Evolutionary conservation across 2,113 vertebrate genomes (phyloP), one percentile per base, ranked within the genome.

Genomic region (Halcyon senegalensis): DNA sequence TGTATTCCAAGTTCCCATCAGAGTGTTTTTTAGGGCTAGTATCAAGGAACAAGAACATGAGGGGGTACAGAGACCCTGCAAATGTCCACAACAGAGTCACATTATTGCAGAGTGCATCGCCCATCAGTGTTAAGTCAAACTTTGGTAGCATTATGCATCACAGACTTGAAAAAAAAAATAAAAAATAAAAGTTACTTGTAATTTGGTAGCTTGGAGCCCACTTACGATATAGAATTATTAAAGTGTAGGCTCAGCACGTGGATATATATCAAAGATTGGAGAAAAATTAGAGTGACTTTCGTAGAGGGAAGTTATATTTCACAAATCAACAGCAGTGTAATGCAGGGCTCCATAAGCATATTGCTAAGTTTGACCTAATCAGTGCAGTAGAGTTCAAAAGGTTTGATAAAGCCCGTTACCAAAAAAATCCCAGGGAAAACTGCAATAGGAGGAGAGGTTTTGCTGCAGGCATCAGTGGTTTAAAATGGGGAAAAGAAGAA

Each of bases 171-270:
- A 51, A 23, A 46, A 90, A 44, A 16, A 28, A 14, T 10, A 11
- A 43, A 31, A 13, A 35, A 19, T 24, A 20, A 44, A 41, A 46
- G 30, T 56, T 56, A 56, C 23, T 67, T 48, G 18, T 48, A 19
- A 48, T 48, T 48, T 48, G 48, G 48, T 48, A 48, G 48, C 48
- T 48, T 37, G 12, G 13, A 77, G 10, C 28, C 41, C 10, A 51
- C 5, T 39, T 68, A 55, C 6, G 41, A 5, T n/a, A 20, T 21
- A 11, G 12, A 11, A 28, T 70, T 93, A 46, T 55, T 67, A 48
- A 89, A 68, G 5, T 3, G 0, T 51, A 51, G 46, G 20, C 4
- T 67, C 0, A 0, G 13, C 9, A 51, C 10, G 10, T 46, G 11
- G 74, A 48, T 60, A 35, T 4, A 3, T 43, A n/a, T 27, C 15